Percentiles rank a stretch among this genome's conserved stretches.
Evolutionary conservation across 1,140 invertebrate genomes (phyloP).

Genomic region (Rhagoletis zephyria): DNA sequence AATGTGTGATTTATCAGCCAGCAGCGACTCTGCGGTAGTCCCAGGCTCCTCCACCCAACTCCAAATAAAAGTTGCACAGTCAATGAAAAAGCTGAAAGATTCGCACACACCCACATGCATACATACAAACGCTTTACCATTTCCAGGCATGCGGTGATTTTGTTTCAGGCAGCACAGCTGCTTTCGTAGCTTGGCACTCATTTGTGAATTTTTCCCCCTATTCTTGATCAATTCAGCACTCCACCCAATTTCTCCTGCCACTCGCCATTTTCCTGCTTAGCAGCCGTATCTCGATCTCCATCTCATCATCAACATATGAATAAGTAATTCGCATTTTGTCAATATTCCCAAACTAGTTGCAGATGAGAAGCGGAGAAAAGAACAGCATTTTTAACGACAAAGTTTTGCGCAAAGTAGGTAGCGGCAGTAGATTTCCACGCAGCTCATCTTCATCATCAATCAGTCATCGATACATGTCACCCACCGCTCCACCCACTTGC

Average conservation of each 20-base stretch:
- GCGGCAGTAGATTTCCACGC: conserved; percentile 33
- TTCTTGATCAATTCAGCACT: conserved; percentile 20
- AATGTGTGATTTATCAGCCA: conserved; percentile 73
- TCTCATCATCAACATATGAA: conserved; percentile 53
- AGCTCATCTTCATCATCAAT: conserved; percentile 57
- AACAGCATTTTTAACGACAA: conserved; percentile 46
- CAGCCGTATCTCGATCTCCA: not conserved
- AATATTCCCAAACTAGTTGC: not conserved
- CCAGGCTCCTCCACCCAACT: not conserved
- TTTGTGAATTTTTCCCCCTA: conserved; percentile 7
- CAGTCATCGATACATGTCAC: conserved; percentile 53
- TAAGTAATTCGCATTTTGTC: conserved; percentile 50
- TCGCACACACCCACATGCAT: not conserved
- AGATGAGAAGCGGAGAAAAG: not conserved
- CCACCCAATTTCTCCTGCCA: not conserved
- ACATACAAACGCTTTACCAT: not conserved
- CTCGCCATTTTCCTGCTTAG: not conserved
- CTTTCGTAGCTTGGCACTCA: conserved; percentile 21
- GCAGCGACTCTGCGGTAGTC: not conserved
- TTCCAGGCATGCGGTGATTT: not conserved
- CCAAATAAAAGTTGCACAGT: not conserved
- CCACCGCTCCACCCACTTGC: conserved; percentile 36
- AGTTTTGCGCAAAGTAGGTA: conserved; percentile 37
- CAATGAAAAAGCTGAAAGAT: conserved; percentile 7
- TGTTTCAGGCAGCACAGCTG: conserved; percentile 34